phyloP scores from a whole-genome alignment of 2,113 vertebrate species.

The Conger conger region DNA sequence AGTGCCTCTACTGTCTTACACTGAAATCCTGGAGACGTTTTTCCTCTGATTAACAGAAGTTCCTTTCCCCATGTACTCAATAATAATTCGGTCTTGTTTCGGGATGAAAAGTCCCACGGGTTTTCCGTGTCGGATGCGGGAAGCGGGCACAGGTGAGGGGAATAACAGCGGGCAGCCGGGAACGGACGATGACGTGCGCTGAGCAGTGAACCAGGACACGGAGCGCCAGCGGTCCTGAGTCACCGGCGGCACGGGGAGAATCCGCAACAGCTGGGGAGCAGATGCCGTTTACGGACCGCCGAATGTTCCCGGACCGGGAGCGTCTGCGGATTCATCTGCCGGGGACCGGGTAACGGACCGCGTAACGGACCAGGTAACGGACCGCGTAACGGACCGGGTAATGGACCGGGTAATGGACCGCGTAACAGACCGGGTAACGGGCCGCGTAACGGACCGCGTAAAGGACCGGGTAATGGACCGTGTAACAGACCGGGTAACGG shows the following conservation, averaged over 20 bases:
- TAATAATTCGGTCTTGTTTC: neutral
- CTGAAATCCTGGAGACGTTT: too few species aligned
- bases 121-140: neutral
- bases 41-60: too few species aligned
- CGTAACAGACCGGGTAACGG: too few species aligned
- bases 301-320: neutral
- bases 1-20: too few species aligned
- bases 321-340: neutral
- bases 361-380: too few species aligned
- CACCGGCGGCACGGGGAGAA: neutral
- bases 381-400: too few species aligned
- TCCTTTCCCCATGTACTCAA: too few species aligned
- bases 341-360: too few species aligned
- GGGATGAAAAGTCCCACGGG: neutral
- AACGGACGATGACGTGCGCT: neutral
- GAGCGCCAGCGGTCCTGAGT: neutral
- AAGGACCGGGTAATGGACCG: too few species aligned
- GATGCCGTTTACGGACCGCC: neutral
- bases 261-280: neutral
- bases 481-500: too few species aligned
- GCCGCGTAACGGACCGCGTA: too few species aligned
- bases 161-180: neutral
- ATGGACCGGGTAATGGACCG: too few species aligned
- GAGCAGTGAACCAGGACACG: neutral
- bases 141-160: neutral